Conservation (phyloP, 2,888 invertebrate genomes). For the Drosophila neoperkinsi region DNA sequence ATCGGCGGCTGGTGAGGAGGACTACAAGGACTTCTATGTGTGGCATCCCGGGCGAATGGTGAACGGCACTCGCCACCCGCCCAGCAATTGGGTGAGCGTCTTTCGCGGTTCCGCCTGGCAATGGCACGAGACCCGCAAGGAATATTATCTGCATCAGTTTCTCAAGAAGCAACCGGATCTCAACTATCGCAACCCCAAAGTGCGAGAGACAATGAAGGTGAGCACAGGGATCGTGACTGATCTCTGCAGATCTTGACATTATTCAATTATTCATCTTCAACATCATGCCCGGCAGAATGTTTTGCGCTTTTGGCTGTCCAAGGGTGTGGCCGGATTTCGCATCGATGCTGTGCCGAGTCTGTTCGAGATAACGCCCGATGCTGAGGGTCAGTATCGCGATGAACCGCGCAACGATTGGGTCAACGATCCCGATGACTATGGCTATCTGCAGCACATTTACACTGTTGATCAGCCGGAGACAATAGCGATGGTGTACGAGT, state of each 20-base stretch:
- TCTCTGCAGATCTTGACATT: neutral
- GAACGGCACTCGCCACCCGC: slow-evolving; percentile 85
- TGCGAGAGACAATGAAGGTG: slow-evolving; percentile 85
- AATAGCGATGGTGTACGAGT: slow-evolving; percentile 87
- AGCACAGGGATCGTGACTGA: slow-evolving; percentile 41
- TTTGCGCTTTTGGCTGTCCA: slow-evolving; percentile 90
- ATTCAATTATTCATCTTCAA: too few relatives aligned
- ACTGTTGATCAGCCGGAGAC: slow-evolving; percentile 88
- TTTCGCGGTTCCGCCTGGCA: slow-evolving; percentile 88
- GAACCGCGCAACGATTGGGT: slow-evolving; percentile 86
- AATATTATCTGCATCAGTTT: slow-evolving; percentile 89
- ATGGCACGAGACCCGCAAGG: slow-evolving; percentile 87
- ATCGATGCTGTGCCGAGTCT: slow-evolving; percentile 87
- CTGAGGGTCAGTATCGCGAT: slow-evolving; percentile 82
- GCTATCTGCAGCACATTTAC: slow-evolving; percentile 87
- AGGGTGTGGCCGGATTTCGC: slow-evolving; percentile 93
- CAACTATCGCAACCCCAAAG: slow-evolving; percentile 87
- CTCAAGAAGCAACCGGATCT: slow-evolving; percentile 88
- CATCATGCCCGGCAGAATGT: slow-evolving; percentile 84
- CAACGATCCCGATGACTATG: slow-evolving; percentile 86
- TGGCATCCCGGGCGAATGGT: slow-evolving; percentile 88
- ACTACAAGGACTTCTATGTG: slow-evolving; percentile 90
- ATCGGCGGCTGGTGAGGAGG: slow-evolving; percentile 88
- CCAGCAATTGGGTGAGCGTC: slow-evolving; percentile 89
- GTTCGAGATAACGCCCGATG: slow-evolving; percentile 75